These are phyloP conservation scores for Salvator merianae DNA, from an alignment of 2,113 vertebrate species.

Conservation along the genomic window DNA sequence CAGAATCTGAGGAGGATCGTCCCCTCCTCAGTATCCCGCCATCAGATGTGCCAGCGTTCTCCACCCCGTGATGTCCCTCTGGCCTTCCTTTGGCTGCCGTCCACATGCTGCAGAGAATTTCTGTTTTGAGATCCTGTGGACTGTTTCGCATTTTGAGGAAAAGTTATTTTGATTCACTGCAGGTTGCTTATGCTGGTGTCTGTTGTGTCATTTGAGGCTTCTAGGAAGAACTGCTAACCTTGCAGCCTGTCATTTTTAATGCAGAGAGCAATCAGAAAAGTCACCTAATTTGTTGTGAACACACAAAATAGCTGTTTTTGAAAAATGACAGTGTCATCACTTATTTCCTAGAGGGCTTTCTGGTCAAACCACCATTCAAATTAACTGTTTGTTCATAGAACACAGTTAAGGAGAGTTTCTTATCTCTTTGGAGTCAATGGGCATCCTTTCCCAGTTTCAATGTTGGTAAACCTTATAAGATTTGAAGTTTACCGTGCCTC, in stretches of 20 bases:
- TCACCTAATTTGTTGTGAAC: conserved; percentile 58
- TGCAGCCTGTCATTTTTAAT: conserved; percentile 66
- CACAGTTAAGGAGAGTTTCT: conserved; percentile 51
- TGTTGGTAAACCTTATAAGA: conserved; percentile 49
- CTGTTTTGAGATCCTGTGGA: conserved; percentile 56
- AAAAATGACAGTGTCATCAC: conserved; percentile 67
- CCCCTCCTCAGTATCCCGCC: no score
- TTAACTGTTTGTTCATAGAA: conserved; percentile 37
- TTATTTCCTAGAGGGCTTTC: conserved; percentile 66
- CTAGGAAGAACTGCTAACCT: conserved; percentile 64
- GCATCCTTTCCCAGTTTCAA: conserved; percentile 39
- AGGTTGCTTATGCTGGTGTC: conserved; percentile 67
- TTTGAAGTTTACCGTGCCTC: conserved; percentile 48
- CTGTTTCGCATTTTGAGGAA: conserved; percentile 60
- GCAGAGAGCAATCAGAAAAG: conserved; percentile 46
- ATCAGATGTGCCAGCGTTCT: no score
- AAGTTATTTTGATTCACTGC: conserved; percentile 63
- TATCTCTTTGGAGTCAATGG: background rate
- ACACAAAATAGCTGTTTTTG: conserved; percentile 59
- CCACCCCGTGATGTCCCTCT: no score
- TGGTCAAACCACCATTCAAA: conserved; percentile 56
- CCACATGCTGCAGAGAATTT: no score
- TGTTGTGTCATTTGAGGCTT: conserved; percentile 61
- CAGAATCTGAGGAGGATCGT: no score
- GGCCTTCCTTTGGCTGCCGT: no score